Evolutionary conservation across 2,113 vertebrate species (phyloP).

Genomic region (Onychostruthus taczanowskii): DNA sequence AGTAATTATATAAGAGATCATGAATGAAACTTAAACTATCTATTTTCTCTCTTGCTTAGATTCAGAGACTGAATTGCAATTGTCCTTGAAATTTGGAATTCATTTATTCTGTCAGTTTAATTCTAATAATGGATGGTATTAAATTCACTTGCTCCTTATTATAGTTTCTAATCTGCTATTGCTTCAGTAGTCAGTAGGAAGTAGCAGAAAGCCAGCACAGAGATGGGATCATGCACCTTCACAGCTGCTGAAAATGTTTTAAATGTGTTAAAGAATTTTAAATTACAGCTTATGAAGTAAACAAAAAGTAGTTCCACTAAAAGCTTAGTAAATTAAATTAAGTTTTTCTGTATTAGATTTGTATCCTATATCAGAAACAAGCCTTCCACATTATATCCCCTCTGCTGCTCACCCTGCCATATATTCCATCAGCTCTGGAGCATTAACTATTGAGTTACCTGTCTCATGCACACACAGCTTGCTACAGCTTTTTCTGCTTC

Average conservation of each 20-base stretch:
- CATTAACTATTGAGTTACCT: not conserved
- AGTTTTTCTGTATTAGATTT: not conserved
- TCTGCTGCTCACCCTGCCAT: not conserved
- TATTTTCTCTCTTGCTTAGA: not conserved
- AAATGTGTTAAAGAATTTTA: not conserved
- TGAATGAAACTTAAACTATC: not conserved
- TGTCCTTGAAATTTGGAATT: not conserved
- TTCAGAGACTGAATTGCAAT: not conserved
- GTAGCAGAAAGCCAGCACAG: accelerated
- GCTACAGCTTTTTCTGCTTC: not conserved
- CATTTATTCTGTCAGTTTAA: not conserved
- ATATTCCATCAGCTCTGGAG: not conserved
- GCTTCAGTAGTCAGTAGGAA: not conserved
- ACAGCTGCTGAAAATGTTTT: not conserved
- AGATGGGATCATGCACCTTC: not conserved
- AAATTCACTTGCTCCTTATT: not conserved
- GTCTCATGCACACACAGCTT: not conserved
- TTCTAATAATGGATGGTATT: not conserved
- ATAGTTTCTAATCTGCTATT: not conserved
- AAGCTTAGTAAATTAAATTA: constrained; percentile 24
- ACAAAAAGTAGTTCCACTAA: not conserved
- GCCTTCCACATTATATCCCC: not conserved
- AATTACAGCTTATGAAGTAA: not conserved
- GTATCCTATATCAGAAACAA: not conserved
- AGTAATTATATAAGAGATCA: not conserved